phyloP scores from a whole-genome alignment of 2,113 vertebrate genomes.

The Vombatus ursinus region DNA sequence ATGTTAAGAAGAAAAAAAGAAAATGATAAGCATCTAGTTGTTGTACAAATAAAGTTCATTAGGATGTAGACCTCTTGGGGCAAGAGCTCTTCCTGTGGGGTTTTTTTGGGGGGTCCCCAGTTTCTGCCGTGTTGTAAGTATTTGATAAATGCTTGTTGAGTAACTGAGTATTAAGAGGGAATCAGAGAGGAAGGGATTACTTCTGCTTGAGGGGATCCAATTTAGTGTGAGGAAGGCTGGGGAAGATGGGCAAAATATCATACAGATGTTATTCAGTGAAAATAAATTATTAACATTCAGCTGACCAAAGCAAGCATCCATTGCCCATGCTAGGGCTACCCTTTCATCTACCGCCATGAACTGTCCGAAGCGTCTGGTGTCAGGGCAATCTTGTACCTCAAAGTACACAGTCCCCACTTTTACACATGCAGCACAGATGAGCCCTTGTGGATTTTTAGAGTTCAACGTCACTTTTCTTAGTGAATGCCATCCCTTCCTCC shows the following conservation, averaged over 20 bases:
- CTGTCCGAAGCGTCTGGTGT: constrained; percentile 45
- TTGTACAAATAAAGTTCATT: background rate
- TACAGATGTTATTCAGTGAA: constrained; percentile 9
- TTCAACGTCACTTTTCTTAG: constrained; percentile 44
- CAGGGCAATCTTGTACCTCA: constrained; percentile 25
- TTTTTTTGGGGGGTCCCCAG: background rate
- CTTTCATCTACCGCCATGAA: constrained; percentile 42
- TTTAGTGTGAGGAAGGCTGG: background rate
- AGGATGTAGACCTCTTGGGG: background rate
- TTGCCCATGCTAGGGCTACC: constrained; percentile 29
- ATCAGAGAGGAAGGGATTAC: background rate
- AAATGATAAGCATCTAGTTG: background rate
- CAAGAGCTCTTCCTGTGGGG: background rate
- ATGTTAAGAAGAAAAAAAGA: too few relatives aligned
- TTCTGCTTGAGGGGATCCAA: background rate
- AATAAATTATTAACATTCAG: background rate
- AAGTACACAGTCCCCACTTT: constrained; percentile 37
- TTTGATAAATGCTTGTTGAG: background rate
- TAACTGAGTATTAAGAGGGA: background rate
- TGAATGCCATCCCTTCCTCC: background rate
- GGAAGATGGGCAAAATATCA: background rate
- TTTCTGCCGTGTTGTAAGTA: background rate
- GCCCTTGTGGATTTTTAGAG: constrained; percentile 45
- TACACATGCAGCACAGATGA: constrained; percentile 66
- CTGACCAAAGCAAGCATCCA: constrained; percentile 15